These are phyloP conservation scores for Hippopotamus amphibius DNA, from an alignment of 2,113 vertebrate genomes.

Conservation along the genomic window DNA sequence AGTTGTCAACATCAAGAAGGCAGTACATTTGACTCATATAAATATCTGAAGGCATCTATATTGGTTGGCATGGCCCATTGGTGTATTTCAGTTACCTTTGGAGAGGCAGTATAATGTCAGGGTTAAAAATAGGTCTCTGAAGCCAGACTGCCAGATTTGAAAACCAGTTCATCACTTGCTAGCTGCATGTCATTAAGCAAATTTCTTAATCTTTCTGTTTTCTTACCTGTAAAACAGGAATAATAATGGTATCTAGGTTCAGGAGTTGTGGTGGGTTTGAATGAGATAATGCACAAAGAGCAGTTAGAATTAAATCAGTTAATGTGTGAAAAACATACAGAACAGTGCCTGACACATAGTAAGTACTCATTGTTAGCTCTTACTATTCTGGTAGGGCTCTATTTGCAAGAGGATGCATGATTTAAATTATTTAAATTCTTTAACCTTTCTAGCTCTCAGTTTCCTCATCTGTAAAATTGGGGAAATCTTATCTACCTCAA, in stretches of 20 bases:
- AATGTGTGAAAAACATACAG: background rate
- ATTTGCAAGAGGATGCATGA: background rate
- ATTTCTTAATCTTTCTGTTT: background rate
- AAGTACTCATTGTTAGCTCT: background rate
- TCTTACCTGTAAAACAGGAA: background rate
- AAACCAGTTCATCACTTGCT: background rate
- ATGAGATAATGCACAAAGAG: background rate
- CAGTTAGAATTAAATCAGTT: background rate
- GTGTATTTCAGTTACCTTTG: background rate
- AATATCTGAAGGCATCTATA: background rate
- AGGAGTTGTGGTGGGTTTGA: background rate
- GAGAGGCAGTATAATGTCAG: background rate
- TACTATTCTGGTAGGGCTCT: background rate
- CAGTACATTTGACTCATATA: background rate
- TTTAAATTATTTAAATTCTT: background rate
- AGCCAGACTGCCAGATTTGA: background rate
- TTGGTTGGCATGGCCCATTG: background rate
- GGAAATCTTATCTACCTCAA: background rate
- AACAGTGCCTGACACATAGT: background rate
- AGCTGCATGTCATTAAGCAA: background rate
- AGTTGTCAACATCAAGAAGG: background rate
- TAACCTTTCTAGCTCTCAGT: background rate
- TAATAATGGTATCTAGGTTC: background rate
- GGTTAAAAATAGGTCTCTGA: background rate
- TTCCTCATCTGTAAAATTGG: background rate